Base-by-base conservation (phyloP, 2,888 invertebrate genomes). In the Dusona sp. region DNA sequence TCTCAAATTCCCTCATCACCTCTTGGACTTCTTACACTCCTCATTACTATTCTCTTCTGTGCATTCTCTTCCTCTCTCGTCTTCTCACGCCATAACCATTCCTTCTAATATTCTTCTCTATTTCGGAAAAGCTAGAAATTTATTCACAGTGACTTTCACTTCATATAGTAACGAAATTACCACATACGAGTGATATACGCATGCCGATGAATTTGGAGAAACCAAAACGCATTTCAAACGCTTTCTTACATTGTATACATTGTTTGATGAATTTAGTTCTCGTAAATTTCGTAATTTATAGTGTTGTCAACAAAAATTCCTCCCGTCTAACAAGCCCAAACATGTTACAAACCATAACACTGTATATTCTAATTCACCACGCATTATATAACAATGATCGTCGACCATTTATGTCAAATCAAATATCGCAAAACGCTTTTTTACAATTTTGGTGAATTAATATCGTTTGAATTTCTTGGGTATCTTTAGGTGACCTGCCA, bases 1-100 rank as follows among this genome's bases (percentile, higher is more conserved):
- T 65, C 81, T 81, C 67, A 72, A 68, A 79, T 79, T 86, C 86
- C 57, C 67, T 86, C 86, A 77, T 83, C 83, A 70, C 79, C 79
- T 86, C 79, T 65, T 48, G 54, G 75, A 45, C 45, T 61, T 78
- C 73, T 78, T 65, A 54, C 81, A 73, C 64, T 82, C 79, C 83
- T 83, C 83, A 83, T 86, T 73, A 80, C 75, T 75, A 77, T 77
- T 38, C 67, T 54, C 25, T 38, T 36, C 54, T 48, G 54, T 33
- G 64, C 54, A 54, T 64, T 54, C 57, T 67, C 42, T 79, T 79
- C n/a, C 74, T 79, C 68, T 74, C 83, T 33, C 78, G 38, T 51
- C 67, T 81, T 83, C 61, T 77, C 78, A 38, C 78, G 11, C 45
- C 78, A 72, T 67, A 75, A 45, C 42, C 22, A 48, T 78, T 25